Conservation (phyloP, 2,888 invertebrate genomes). For the Rhodophaea formosa region DNA sequence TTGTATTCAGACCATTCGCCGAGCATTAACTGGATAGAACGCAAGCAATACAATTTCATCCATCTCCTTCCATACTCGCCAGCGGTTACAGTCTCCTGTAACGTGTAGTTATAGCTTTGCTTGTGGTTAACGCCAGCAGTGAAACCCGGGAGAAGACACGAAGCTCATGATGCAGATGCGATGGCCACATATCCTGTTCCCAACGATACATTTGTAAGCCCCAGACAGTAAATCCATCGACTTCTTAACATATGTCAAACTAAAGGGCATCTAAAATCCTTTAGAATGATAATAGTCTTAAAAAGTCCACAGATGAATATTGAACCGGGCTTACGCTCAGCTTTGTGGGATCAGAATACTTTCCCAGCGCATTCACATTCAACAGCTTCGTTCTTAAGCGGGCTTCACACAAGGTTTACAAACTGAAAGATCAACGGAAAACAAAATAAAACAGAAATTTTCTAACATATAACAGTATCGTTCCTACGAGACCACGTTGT, state of each 20-base stretch:
- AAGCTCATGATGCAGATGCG: constrained; percentile 1
- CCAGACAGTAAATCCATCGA: constrained; percentile 1
- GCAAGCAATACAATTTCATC: constrained; percentile 61
- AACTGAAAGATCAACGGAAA: constrained; percentile 1
- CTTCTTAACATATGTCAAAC: background rate
- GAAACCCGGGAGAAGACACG: constrained; percentile 31
- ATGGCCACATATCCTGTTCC: constrained; percentile 5
- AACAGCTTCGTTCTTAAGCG: background rate
- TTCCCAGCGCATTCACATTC: constrained; percentile 2
- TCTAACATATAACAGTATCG: constrained; percentile 28
- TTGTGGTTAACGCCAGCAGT: constrained; percentile 50
- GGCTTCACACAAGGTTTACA: background rate
- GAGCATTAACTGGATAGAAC: constrained; percentile 34
- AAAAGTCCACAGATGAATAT: background rate
- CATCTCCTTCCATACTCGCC: constrained; percentile 68
- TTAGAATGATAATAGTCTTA: background rate
- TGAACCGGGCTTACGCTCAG: background rate
- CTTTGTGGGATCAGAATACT: constrained; percentile 10
- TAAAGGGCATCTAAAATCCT: background rate
- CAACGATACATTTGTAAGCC: constrained; percentile 23
- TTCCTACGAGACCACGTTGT: constrained; percentile 33
- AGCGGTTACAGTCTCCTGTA: constrained; percentile 51
- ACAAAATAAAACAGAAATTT: background rate
- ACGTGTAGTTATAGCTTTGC: constrained; percentile 27
- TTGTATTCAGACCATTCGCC: constrained; percentile 42